Evolutionary conservation across 2,113 vertebrate species (phyloP).

Genomic region (Dicerorhinus sumatrensis): DNA sequence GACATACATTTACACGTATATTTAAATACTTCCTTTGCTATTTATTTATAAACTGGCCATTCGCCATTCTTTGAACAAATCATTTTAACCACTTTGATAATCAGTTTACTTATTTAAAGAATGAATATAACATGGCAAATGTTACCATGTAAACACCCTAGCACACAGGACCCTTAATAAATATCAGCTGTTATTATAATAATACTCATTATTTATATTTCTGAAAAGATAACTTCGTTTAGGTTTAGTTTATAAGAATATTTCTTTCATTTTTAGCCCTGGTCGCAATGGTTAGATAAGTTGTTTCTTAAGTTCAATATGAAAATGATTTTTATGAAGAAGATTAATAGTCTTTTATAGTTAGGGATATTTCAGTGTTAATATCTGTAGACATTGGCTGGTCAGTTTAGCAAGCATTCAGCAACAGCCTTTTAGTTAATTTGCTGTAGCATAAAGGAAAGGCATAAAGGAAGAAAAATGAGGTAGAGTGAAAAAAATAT

Average conservation of each 20-base stretch:
- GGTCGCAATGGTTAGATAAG: neutral
- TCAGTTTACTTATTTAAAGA: neutral
- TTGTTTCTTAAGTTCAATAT: conserved; percentile 23
- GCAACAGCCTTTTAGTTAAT: neutral
- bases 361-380: conserved; percentile 23
- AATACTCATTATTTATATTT: neutral
- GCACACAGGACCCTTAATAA: neutral
- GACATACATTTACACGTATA: neutral
- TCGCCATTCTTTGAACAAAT: conserved; percentile 11
- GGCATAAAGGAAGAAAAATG: conserved; percentile 7
- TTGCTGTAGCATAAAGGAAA: neutral
- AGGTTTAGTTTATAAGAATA: neutral
- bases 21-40: neutral
- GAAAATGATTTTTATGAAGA: conserved; percentile 50
- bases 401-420: neutral
- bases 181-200: neutral
- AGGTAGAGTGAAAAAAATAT: conserved; percentile 21
- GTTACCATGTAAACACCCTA: neutral
- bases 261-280: neutral
- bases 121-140: neutral
- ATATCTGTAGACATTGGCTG: neutral
- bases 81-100: conserved; percentile 4
- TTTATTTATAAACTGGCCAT: conserved; percentile 15
- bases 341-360: neutral
- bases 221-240: neutral